Base-by-base conservation (phyloP, 2,113 vertebrate genomes). In the Urocolius indicus region DNA sequence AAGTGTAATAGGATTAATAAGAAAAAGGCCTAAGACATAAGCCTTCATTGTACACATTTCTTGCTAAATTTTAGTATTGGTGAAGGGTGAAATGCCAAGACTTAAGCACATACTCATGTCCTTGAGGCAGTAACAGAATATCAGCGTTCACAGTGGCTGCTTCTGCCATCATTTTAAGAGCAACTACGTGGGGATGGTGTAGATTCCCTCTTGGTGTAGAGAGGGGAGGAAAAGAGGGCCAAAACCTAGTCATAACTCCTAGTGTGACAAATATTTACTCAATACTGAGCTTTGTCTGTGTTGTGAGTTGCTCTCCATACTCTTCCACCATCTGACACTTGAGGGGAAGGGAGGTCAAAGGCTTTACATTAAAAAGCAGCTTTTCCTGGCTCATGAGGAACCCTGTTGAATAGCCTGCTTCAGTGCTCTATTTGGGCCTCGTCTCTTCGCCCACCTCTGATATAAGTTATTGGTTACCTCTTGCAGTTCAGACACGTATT, bases 1-100 rank as follows among this genome's bases (percentile, higher is more conserved):
- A 97, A 98, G 89, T 81, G 38, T 97, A 98, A 98, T 98, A 97
- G 96, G 97, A 98, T 98, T 98, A 98, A 97, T 98, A 97, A 97
- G 96, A 96, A 97, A 97, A 97, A 97, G 95, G 87, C 90, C 51
- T 68, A 96, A 96, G 95, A 98, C 95, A 96, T 89, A 97, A 97
- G 97, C 92, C 94, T 97, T 97, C 97, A 97, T 98, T 97, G 96
- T 98, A 96, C 87, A 90, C 90, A 90, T 94, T 96, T 96, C 94
- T 93, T 81, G 84, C 84, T 98, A 96, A 96, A 97, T 97, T 97
- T 97, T 97, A 95, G 95, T 93, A 91, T 89, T 96, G 96, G 97
- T 97, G 96, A 94, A 97, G 95, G 96, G 94, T 97, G 95, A 98
- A 98, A 98, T 98, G 96, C 95, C 84, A 63, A 94, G 95, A 96